Evolutionary conservation across 2,888 invertebrate species (phyloP).

Genomic region (Anthophora plumipes): DNA sequence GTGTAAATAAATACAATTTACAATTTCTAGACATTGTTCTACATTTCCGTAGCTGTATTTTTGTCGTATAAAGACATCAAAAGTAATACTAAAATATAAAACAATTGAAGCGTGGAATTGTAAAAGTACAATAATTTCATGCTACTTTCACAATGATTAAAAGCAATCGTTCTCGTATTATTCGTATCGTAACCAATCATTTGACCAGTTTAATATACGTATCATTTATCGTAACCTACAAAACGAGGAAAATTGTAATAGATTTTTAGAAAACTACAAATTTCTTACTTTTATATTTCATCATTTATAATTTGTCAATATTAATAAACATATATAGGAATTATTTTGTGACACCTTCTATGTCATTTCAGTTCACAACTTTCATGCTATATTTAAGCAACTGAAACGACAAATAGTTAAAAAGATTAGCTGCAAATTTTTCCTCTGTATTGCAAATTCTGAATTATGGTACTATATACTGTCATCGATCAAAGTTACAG

Average conservation of each 20-base stretch:
- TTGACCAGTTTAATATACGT: conserved; percentile 29
- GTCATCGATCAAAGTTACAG: too few species aligned
- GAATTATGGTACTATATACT: too few species aligned
- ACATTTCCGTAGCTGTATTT: too few species aligned
- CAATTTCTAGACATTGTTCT: too few species aligned
- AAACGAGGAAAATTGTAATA: conserved; percentile 19
- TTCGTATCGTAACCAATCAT: conserved; percentile 13
- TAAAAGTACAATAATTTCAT: conserved; percentile 56
- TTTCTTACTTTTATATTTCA: conserved; percentile 1
- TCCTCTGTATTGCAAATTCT: too few species aligned
- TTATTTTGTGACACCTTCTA: neutral
- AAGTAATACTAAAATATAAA: neutral
- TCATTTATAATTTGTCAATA: neutral
- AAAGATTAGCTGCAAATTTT: too few species aligned
- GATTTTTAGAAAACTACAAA: conserved; percentile 17
- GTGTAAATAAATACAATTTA: neutral
- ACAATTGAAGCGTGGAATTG: conserved; percentile 4
- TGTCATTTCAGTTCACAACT: too few species aligned
- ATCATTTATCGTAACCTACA: conserved; percentile 33
- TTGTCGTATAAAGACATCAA: too few species aligned
- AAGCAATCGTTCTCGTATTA: neutral
- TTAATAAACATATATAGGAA: neutral
- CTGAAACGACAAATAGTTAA: too few species aligned
- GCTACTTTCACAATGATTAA: conserved; percentile 33
- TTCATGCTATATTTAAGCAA: too few species aligned